Evolutionary conservation across 1,140 invertebrate species (phyloP).

Genomic region (Caenorhabditis inopinata): DNA sequence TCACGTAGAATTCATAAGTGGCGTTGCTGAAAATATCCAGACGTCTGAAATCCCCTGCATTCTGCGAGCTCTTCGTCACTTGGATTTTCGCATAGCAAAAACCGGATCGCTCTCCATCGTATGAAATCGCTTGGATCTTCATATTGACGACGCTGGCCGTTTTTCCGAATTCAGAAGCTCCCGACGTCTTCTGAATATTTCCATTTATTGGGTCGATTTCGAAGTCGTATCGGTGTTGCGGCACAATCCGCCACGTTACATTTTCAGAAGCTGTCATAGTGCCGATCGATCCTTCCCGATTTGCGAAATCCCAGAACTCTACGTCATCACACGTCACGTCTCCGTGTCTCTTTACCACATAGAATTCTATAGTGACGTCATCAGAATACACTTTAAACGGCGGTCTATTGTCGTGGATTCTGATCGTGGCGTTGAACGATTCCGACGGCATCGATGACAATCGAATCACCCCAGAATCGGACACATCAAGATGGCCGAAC

Average conservation of each 20-base stretch:
- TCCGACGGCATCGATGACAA: background rate
- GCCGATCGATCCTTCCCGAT: no score
- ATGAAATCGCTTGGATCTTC: background rate
- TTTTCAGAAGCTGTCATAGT: background rate
- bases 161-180: background rate
- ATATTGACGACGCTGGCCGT: background rate
- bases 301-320: background rate
- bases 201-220: background rate
- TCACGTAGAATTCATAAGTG: background rate
- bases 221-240: background rate
- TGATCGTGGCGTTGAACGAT: background rate
- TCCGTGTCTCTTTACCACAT: background rate
- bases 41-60: background rate
- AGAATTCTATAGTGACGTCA: slow-evolving; percentile 5
- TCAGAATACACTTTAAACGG: background rate
- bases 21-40: background rate
- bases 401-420: background rate
- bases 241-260: background rate
- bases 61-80: background rate
- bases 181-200: background rate
- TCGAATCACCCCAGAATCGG: background rate
- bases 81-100: background rate
- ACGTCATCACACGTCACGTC: background rate
- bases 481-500: background rate
- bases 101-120: background rate